Evolutionary conservation across 2,797 vertebrate genomes (phyloP).

Genomic region (Coluber constrictor): DNA sequence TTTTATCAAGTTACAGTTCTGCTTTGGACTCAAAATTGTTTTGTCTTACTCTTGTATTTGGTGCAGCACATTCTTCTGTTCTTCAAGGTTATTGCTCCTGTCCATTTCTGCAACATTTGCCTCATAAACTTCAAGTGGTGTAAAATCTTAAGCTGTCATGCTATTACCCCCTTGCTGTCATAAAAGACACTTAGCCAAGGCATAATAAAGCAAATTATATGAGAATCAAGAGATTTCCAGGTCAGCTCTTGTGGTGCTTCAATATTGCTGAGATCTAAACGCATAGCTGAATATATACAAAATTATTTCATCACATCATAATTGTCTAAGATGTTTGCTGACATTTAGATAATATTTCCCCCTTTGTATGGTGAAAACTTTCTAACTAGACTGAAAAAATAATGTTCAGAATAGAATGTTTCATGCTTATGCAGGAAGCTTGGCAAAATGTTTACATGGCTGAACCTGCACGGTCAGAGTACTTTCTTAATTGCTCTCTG

Average conservation of each 20-base stretch:
- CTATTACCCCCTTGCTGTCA: background rate
- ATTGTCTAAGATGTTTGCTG: background rate
- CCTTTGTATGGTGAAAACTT: background rate
- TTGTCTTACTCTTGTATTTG: background rate
- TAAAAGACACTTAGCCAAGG: background rate
- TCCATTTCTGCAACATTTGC: background rate
- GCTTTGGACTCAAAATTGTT: background rate
- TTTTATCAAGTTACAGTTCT: background rate
- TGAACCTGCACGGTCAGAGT: background rate
- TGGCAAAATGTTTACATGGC: background rate
- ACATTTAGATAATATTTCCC: background rate
- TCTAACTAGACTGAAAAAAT: accelerated
- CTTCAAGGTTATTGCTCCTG: background rate
- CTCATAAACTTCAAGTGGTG: accelerated
- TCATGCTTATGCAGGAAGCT: background rate
- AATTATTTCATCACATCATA: background rate
- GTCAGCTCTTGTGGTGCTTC: slow-evolving; percentile 20
- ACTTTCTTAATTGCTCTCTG: accelerated
- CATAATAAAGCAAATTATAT: slow-evolving; percentile 2
- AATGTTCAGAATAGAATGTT: background rate
- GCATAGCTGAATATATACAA: background rate
- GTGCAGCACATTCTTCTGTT: background rate
- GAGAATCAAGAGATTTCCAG: slow-evolving; percentile 19
- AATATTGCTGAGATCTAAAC: slow-evolving; percentile 4
- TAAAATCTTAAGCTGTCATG: background rate